Evolutionary conservation across 2,888 invertebrate species (phyloP).

Genomic region (Melanostoma scalare): DNA sequence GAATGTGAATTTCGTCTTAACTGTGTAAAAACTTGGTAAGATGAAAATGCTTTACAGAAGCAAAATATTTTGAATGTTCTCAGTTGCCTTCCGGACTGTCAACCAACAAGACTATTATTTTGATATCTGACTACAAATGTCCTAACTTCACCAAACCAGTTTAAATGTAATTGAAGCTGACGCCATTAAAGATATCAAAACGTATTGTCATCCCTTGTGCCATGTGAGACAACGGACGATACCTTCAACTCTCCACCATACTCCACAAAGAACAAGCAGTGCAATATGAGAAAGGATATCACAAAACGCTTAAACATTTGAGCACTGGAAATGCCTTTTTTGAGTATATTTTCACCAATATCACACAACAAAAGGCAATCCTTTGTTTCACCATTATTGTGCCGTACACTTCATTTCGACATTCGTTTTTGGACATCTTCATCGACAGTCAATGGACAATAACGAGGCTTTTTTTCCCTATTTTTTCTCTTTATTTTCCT

Average conservation of each 20-base stretch:
- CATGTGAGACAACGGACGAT: neutral
- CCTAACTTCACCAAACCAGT: neutral
- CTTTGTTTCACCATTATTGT: constrained; percentile 61
- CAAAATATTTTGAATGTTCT: no score
- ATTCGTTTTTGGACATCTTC: constrained; percentile 68
- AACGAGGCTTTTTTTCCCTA: constrained; percentile 22
- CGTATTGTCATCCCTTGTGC: constrained; percentile 10
- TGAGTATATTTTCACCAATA: constrained; percentile 34
- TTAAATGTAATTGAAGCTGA: constrained; percentile 29
- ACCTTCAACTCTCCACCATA: neutral
- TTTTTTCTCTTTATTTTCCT: constrained; percentile 1
- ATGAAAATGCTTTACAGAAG: no score
- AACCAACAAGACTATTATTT: no score
- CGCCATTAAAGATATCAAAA: constrained; percentile 21
- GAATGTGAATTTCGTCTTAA: no score
- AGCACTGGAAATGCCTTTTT: constrained; percentile 31
- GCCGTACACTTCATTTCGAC: constrained; percentile 35
- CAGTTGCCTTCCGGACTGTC: no score
- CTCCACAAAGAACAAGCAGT: neutral
- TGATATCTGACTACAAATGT: neutral
- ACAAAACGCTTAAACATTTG: constrained; percentile 27
- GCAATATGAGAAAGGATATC: constrained; percentile 25
- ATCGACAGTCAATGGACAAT: constrained; percentile 69
- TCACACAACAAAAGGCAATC: constrained; percentile 44
- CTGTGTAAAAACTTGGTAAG: no score